These are phyloP conservation scores for Oriolus oriolus DNA, from an alignment of 2,113 vertebrate species.

Conservation along the genomic window DNA sequence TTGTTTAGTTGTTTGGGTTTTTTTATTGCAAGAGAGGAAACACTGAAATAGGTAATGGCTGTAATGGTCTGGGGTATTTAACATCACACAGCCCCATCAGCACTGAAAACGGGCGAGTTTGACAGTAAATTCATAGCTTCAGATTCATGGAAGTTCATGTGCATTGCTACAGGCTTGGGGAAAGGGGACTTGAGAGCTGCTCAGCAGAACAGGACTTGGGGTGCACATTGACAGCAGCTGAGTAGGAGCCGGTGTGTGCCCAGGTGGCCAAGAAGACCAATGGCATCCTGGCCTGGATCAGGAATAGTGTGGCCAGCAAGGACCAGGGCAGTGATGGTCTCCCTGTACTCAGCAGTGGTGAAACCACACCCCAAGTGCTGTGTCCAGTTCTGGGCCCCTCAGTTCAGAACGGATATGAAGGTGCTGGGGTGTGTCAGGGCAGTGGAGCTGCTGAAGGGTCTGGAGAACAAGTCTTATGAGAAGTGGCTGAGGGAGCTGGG, in stretches of 20 bases:
- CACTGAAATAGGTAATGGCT: not conserved
- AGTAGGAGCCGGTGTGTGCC: not conserved
- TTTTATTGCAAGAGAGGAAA: not conserved
- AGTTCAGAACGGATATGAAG: not conserved
- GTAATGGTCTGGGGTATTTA: not conserved
- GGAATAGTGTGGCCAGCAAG: not conserved
- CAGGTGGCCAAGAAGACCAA: not conserved
- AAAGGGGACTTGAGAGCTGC: not conserved
- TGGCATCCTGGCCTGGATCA: not conserved
- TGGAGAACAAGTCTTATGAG: not conserved
- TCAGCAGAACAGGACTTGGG: not conserved
- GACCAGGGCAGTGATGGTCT: not conserved
- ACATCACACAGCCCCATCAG: not conserved
- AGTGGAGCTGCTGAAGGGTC: not conserved
- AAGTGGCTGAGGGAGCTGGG: not conserved
- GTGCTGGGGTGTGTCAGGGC: not conserved
- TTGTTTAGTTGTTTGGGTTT: not conserved
- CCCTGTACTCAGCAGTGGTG: rapidly evolving
- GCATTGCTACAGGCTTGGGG: rapidly evolving
- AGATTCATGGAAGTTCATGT: not conserved
- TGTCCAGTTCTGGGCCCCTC: not conserved
- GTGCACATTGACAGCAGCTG: not conserved
- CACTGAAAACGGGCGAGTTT: not conserved
- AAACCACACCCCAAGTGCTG: too few relatives aligned
- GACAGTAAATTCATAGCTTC: not conserved